Evolutionary conservation across 2,113 vertebrate species (phyloP), one percentile per base, ranked within the genome.

Genomic region (Columba janthina): DNA sequence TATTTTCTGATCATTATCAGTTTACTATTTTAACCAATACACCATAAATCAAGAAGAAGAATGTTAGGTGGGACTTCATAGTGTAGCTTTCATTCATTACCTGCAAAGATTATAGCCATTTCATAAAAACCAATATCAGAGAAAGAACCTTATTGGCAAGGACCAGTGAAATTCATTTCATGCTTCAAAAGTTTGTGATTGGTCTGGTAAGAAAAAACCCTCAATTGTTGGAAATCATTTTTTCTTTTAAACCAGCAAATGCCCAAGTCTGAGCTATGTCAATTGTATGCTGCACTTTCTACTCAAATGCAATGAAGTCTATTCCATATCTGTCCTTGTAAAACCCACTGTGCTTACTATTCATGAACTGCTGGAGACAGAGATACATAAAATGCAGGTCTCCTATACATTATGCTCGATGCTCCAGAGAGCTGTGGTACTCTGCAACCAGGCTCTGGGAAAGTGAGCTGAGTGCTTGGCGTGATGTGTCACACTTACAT

Each of bases 151-250:
- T 97, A 97, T 96, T 98, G 97, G 97, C 75, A 81, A 96, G 97
- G 95, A 95, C 94, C 90, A 94, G 96, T 90, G 92, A 97, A 98
- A 98, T 97, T 98, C 97, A 98, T 98, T 98, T 98, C 98, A 98
- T 98, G 98, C 97, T 98, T 98, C 98, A 98, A 98, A 98, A 98
- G 97, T 97, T 96, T 97, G 97, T 88, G 96, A 98, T 98, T 97
- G 96, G 97, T 86, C 96, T 96, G 66, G 97, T 95, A 96, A 94
- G 86, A 87, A 92, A 92, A 95, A 87, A 25, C 10, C 70, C 88
- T 94, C 92, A 94, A 97, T 93, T 97, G 97, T 94, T 97, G 73
- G 93, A 91, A 95, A 97, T 96, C 22, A n/a, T 94, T 93, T 98
- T 96, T 96, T 96, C 85, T 97, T 98, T 98, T 94, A 98, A 97